Evolutionary conservation across 2,113 vertebrate species (phyloP).

Genomic region (Eulacestoma nigropectus): DNA sequence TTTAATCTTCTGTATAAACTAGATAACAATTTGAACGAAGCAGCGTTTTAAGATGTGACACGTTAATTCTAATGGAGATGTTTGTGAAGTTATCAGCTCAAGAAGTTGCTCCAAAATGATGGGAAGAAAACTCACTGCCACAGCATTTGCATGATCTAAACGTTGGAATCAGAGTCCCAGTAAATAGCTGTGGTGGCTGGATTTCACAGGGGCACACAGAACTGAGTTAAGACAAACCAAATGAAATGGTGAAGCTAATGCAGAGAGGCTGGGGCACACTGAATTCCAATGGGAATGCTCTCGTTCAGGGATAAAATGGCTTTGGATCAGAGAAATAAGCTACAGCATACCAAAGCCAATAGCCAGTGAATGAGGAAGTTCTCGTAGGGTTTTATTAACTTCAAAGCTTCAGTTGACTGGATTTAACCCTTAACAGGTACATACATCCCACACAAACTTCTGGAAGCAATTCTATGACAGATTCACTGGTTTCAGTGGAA

Average conservation of each 20-base stretch:
- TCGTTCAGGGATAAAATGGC: background rate
- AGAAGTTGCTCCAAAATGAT: background rate
- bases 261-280: background rate
- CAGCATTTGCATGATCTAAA: background rate
- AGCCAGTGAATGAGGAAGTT: background rate
- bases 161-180: background rate
- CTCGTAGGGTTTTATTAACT: background rate
- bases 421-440: background rate
- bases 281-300: background rate
- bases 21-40: background rate
- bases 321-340: background rate
- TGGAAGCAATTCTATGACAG: background rate
- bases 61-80: background rate
- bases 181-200: background rate
- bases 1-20: conserved; percentile 15
- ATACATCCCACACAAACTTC: background rate
- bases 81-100: background rate
- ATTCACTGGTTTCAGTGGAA: background rate
- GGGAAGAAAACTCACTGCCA: background rate
- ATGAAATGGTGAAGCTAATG: background rate
- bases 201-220: background rate
- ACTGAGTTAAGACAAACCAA: background rate
- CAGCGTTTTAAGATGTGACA: background rate
- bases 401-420: background rate
- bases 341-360: background rate